Conservation (phyloP, 2,797 vertebrate genomes). For the Tangara arthus region DNA sequence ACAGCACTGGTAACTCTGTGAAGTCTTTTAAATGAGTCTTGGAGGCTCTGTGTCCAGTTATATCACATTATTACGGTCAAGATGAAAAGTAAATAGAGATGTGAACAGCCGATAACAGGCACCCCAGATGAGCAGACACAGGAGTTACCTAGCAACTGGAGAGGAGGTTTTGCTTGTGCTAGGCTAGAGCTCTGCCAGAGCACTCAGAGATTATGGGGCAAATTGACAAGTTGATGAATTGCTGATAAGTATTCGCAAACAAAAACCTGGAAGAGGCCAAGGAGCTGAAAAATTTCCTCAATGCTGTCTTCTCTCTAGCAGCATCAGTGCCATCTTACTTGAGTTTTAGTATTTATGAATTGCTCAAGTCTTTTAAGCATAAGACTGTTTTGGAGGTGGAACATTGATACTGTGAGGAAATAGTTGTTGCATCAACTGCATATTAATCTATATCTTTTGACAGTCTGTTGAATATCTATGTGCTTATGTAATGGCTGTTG, state of each 20-base stretch:
- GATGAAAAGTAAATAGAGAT: slow-evolving; percentile 44
- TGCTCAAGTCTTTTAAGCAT: background rate
- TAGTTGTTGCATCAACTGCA: background rate
- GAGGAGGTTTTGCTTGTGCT: background rate
- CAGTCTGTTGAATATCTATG: background rate
- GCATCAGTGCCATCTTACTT: background rate
- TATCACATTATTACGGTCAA: background rate
- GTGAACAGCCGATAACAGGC: background rate
- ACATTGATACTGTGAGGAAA: background rate
- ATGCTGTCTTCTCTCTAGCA: background rate
- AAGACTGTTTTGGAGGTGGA: background rate
- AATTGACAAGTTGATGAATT: slow-evolving; percentile 46
- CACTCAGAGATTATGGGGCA: slow-evolving; percentile 9
- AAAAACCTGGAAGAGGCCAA: slow-evolving; percentile 26
- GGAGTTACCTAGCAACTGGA: slow-evolving; percentile 50
- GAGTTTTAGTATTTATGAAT: background rate
- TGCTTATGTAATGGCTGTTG: background rate
- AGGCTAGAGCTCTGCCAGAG: background rate
- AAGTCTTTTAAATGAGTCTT: background rate
- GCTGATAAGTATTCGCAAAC: slow-evolving; percentile 24
- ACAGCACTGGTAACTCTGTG: background rate
- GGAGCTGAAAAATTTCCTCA: background rate
- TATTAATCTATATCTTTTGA: background rate
- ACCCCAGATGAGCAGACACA: background rate
- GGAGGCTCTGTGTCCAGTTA: background rate